These are phyloP conservation scores for Xylocopa sonorina DNA, from an alignment of 1,140 invertebrate genomes.

Conservation along the genomic window DNA sequence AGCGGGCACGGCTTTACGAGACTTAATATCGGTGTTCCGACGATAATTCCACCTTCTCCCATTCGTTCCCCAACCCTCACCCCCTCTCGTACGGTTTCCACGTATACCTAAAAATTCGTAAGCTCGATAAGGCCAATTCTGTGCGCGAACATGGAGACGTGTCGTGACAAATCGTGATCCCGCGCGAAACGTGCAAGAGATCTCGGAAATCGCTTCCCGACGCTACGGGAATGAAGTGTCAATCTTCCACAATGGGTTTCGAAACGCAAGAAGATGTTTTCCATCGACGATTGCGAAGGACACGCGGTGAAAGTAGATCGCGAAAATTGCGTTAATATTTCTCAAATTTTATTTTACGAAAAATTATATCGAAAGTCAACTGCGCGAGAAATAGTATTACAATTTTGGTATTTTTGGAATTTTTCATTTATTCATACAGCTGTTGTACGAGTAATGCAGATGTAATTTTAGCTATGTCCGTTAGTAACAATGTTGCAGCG, in stretches of 20 bases:
- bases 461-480: too few relatives aligned
- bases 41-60: conserved; percentile 66
- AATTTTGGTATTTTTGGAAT: too few relatives aligned
- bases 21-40: conserved; percentile 79
- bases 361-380: too few relatives aligned
- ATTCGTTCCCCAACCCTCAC: background rate
- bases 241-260: conserved; percentile 29
- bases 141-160: conserved; percentile 43
- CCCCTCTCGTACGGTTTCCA: conserved; percentile 45
- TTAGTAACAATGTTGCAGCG: too few relatives aligned
- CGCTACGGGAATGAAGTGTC: conserved; percentile 57
- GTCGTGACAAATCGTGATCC: conserved; percentile 72
- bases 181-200: conserved; percentile 33
- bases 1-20: conserved; percentile 73
- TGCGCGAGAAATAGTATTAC: background rate
- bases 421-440: too few relatives aligned
- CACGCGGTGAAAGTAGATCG: background rate
- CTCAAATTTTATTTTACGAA: too few relatives aligned
- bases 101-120: conserved; percentile 67
- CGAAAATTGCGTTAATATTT: background rate
- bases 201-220: conserved; percentile 22
- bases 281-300: background rate
- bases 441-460: too few relatives aligned
- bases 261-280: background rate
- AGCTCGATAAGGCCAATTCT: conserved; percentile 56